These are phyloP conservation scores for Sialia sialis DNA, from an alignment of 2,113 vertebrate species.

Conservation along the genomic window DNA sequence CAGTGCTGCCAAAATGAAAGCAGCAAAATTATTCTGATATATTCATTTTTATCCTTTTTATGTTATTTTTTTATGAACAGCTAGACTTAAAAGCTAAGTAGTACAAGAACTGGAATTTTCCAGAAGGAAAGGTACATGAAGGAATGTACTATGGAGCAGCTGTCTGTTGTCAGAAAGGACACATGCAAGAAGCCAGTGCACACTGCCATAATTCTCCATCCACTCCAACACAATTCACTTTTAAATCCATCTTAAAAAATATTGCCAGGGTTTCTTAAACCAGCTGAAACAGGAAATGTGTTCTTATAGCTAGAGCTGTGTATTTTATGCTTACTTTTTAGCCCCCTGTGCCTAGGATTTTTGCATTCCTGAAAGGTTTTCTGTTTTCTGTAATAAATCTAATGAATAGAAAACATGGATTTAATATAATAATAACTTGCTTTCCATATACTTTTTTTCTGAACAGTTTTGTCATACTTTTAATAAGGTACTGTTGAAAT, in stretches of 20 bases:
- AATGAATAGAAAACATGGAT: not conserved
- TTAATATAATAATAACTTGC: not conserved
- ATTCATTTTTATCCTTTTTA: not conserved
- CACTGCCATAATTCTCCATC: not conserved
- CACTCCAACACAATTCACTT: not conserved
- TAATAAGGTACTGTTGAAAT: not conserved
- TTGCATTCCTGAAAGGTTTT: not conserved
- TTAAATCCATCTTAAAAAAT: not conserved
- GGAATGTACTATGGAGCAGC: not conserved
- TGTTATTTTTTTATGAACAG: not conserved
- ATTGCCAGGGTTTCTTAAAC: not conserved
- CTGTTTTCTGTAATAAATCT: not conserved
- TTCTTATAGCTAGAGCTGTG: not conserved
- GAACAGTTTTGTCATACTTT: not conserved
- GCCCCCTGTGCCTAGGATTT: not conserved
- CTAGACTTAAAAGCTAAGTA: not conserved
- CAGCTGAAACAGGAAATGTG: not conserved
- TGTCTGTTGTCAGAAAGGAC: not conserved
- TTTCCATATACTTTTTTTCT: not conserved
- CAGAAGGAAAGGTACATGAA: not conserved
- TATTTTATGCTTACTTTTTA: not conserved
- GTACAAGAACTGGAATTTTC: not conserved
- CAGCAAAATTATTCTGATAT: not conserved
- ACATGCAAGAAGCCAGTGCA: not conserved
- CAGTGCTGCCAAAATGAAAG: not conserved